Conservation (phyloP, 2,888 invertebrate genomes). For the Mimas tiliae region DNA sequence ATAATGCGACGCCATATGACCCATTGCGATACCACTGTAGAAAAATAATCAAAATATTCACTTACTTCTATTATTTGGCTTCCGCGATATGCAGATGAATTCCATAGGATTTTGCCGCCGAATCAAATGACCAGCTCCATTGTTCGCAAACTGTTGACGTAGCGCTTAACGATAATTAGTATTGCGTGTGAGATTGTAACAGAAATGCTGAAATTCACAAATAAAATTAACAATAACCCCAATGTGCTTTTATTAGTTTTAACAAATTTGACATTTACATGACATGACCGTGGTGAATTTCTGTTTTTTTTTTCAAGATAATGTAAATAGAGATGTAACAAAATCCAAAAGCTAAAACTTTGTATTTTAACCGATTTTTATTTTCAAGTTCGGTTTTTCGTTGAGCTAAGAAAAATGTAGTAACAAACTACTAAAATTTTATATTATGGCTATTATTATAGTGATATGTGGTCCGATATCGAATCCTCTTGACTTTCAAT, state of each 20-base stretch:
- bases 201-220: slow-evolving; percentile 25
- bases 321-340: background rate
- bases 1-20: slow-evolving; percentile 58
- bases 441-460: too few relatives aligned
- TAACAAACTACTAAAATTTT: too few relatives aligned
- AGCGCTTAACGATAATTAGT: slow-evolving; percentile 17
- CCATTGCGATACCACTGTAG: slow-evolving; percentile 53
- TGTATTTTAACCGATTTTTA: slow-evolving; percentile 10
- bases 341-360: background rate
- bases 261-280: slow-evolving; percentile 58
- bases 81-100: slow-evolving; percentile 62
- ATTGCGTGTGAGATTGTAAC: background rate
- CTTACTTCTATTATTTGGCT: slow-evolving; percentile 71
- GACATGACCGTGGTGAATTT: slow-evolving; percentile 1
- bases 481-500: too few relatives aligned
- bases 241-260: slow-evolving; percentile 58
- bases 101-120: slow-evolving; percentile 67
- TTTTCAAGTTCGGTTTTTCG: background rate
- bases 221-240: slow-evolving; percentile 39
- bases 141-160: slow-evolving; percentile 2
- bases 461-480: too few relatives aligned
- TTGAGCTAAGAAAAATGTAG: too few relatives aligned
- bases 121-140: slow-evolving; percentile 46
- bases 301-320: background rate
- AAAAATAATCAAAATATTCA: slow-evolving; percentile 55